These are phyloP conservation scores for Cheiracanthium punctorium DNA, from an alignment of 2,888 invertebrate genomes.

Conservation along the genomic window DNA sequence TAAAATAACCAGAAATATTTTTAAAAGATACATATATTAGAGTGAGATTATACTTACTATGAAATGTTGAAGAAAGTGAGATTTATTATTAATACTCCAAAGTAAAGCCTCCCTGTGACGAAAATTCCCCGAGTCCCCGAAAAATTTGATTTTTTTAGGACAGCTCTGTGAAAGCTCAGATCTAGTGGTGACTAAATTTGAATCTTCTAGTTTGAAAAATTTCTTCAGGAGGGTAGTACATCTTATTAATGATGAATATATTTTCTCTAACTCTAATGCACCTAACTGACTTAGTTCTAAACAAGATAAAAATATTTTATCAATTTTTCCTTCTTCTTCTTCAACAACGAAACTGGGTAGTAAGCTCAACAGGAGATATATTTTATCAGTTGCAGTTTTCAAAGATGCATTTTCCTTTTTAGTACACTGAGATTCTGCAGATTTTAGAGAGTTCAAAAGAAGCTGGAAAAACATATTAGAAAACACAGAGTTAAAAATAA, in stretches of 20 bases:
- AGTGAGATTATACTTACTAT: slow-evolving; percentile 39
- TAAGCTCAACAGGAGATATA: slow-evolving; percentile 43
- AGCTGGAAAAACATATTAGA: slow-evolving; percentile 34
- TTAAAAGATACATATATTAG: background rate
- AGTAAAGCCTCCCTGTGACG: slow-evolving; percentile 30
- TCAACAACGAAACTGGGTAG: slow-evolving; percentile 20
- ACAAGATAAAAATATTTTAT: slow-evolving; percentile 25
- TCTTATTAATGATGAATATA: slow-evolving; percentile 40
- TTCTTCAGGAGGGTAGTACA: slow-evolving; percentile 3
- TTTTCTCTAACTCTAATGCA: slow-evolving; percentile 25
- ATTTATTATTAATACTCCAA: slow-evolving; percentile 12
- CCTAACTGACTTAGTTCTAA: slow-evolving; percentile 15
- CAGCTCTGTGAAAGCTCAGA: background rate
- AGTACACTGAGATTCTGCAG: slow-evolving; percentile 17
- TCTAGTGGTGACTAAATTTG: background rate
- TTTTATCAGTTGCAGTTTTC: slow-evolving; percentile 3
- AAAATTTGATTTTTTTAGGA: background rate
- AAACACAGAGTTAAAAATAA: slow-evolving; percentile 22
- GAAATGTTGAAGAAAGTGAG: slow-evolving; percentile 47
- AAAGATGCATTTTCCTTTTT: slow-evolving; percentile 17
- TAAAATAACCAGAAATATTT: background rate
- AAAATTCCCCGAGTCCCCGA: background rate
- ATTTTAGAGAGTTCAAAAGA: slow-evolving; percentile 28
- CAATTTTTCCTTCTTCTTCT: background rate
- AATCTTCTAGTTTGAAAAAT: slow-evolving; percentile 38